Base-by-base conservation (phyloP, 2,888 invertebrate genomes). In the Drosophila meridionalis region DNA sequence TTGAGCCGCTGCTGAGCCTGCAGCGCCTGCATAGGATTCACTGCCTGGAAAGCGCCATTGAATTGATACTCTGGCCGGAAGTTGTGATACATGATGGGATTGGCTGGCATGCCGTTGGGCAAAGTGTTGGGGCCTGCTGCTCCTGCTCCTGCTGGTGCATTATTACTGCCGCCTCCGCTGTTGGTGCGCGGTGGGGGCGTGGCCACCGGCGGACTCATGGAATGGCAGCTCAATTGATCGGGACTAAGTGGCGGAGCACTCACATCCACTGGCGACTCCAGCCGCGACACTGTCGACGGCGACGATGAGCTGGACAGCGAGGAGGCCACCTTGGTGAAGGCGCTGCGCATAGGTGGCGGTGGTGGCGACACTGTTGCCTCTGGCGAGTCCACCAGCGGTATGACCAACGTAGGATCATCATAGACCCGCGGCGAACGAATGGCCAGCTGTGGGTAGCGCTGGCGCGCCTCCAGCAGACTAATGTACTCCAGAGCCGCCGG, bases 321-420 rank as follows among this genome's bases (percentile, higher is more conserved):
- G 20, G 91, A 88, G 45, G 90, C 81, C 14, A 97, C 97, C 94
- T 97, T 97, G 1, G 97, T 97, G 89, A 97, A 97, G 8, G 97
- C 97, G 93, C 97, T 97, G 87, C 95, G 95, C 57, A 91, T 47
- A 1, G 90, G 90, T 4, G 91, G 86, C 55, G 79, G 78, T n/a
- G 83, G 79, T 0, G 78, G 77, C 0, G 85, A 76, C 0, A 76
- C 71, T 2, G 82, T 73, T 0, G 78, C 75, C 69, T 87, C 87
- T 0, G 89, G 80, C 0, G 91, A 83, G 6, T 95, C 87, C 58
- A 84, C 78, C 57, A 90, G 82, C 2, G 91, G 90, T 59, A 92
- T 89, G 5, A 93, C 77, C 58, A 93, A 83, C 20, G 93, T 92
- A 34, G 93, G 93, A 84, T 93, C 93, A 67, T 93, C 93, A 45